These are phyloP conservation scores for Mesodorylaimus sp. DNA, from an alignment of 2,888 invertebrate species.

Conservation along the genomic window DNA sequence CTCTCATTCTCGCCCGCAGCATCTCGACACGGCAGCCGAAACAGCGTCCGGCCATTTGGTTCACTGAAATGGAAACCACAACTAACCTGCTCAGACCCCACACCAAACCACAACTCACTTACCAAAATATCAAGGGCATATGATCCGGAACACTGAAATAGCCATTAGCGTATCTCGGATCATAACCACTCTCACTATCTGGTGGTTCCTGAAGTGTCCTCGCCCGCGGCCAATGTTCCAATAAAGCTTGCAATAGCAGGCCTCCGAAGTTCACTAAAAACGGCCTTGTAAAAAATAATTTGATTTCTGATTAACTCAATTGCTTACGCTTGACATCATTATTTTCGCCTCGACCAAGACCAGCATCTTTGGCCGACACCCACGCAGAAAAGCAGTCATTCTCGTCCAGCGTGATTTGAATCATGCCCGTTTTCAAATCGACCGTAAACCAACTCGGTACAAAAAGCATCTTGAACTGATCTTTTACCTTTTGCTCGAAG, in stretches of 20 bases:
- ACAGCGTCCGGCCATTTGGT: slow-evolving; percentile 79
- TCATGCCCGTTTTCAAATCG: slow-evolving; percentile 87
- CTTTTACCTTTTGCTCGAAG: slow-evolving; percentile 78
- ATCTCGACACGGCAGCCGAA: slow-evolving; percentile 68
- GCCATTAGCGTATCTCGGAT: slow-evolving; percentile 33
- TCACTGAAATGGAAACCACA: slow-evolving; percentile 45
- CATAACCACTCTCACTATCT: slow-evolving; percentile 15
- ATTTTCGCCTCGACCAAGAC: slow-evolving; percentile 50
- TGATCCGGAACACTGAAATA: slow-evolving; percentile 81
- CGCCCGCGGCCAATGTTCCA: slow-evolving; percentile 63
- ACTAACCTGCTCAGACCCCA: slow-evolving; percentile 1
- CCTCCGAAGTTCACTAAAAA: slow-evolving; percentile 74
- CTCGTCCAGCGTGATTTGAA: slow-evolving; percentile 93
- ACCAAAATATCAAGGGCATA: slow-evolving; percentile 87
- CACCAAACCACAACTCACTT: slow-evolving; percentile 14
- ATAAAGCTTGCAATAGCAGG: slow-evolving; percentile 69
- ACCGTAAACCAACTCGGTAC: slow-evolving; percentile 99
- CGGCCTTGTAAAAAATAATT: background rate
- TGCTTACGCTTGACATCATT: slow-evolving; percentile 45
- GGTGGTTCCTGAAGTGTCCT: slow-evolving; percentile 19
- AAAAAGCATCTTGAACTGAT: slow-evolving; percentile 71
- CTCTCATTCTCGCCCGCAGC: slow-evolving; percentile 85
- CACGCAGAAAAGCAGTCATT: slow-evolving; percentile 93
- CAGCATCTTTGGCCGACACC: slow-evolving; percentile 90
- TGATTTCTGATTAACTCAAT: background rate